Evolutionary conservation across 92 coral and sea anemone genomes (phyloP).

Genomic region (Phenganax marumi): DNA sequence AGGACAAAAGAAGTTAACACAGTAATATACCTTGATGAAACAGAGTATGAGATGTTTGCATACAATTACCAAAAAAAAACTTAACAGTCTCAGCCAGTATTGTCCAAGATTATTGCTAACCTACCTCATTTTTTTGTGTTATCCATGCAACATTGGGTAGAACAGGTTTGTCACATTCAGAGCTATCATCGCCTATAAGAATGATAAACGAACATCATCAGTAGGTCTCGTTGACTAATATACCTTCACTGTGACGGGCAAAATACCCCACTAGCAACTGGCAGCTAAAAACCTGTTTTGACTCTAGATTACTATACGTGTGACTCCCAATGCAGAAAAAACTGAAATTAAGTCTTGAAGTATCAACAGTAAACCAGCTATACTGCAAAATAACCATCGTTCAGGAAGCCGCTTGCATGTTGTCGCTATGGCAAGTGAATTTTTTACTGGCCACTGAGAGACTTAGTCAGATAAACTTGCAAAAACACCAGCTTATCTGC

Average conservation of each 20-base stretch:
- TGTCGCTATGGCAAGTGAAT: too few relatives aligned
- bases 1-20: too few relatives aligned
- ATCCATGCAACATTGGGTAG: slow-evolving; percentile 34
- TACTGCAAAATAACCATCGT: too few relatives aligned
- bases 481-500: too few relatives aligned
- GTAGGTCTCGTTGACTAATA: background rate
- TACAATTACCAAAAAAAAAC: too few relatives aligned
- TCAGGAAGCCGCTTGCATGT: too few relatives aligned
- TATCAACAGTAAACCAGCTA: too few relatives aligned
- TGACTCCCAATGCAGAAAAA: background rate
- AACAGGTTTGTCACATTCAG: slow-evolving; percentile 27
- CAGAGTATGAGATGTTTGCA: too few relatives aligned
- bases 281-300: background rate
- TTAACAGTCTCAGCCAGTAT: too few relatives aligned
- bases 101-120: background rate
- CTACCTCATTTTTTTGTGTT: slow-evolving; percentile 20
- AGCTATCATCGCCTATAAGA: slow-evolving; percentile 32
- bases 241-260: background rate
- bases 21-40: too few relatives aligned
- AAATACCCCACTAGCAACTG: background rate
- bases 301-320: background rate
- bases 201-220: background rate
- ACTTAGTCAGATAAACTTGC: too few relatives aligned
- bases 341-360: background rate
- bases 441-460: too few relatives aligned